Evolutionary conservation across 2,888 invertebrate genomes (phyloP).

Genomic region (Hyalella azteca): DNA sequence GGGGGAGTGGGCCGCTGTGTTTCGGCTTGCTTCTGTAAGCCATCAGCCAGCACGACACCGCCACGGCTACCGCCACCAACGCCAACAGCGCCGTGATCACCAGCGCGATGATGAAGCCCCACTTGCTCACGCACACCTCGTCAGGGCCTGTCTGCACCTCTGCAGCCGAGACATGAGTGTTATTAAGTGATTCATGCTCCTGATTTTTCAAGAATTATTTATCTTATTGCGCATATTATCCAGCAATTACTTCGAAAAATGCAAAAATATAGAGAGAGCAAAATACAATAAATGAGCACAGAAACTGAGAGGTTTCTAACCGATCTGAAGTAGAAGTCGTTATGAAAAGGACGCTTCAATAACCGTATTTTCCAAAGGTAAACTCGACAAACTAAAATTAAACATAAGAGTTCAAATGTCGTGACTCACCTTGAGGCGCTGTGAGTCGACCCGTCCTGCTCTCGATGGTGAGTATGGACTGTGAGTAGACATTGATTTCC

Average conservation of each 20-base stretch:
- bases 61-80: slow-evolving; percentile 90
- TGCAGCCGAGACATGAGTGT: slow-evolving; percentile 1
- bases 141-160: slow-evolving; percentile 63
- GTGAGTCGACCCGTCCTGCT: slow-evolving; percentile 77
- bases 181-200: too few relatives aligned
- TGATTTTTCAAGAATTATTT: too few relatives aligned
- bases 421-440: slow-evolving; percentile 75
- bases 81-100: slow-evolving; percentile 90
- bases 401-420: background rate
- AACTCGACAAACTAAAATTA: too few relatives aligned
- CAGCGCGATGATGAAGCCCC: slow-evolving; percentile 88
- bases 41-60: slow-evolving; percentile 94
- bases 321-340: too few relatives aligned
- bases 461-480: slow-evolving; percentile 88
- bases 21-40: slow-evolving; percentile 88
- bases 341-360: too few relatives aligned
- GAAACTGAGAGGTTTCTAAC: too few relatives aligned
- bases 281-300: background rate
- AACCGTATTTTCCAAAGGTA: too few relatives aligned
- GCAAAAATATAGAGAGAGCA: too few relatives aligned
- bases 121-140: slow-evolving; percentile 92
- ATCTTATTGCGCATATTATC: too few relatives aligned
- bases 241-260: too few relatives aligned
- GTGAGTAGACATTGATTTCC: slow-evolving; percentile 91
- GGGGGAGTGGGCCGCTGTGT: slow-evolving; percentile 86